A percentile compares a stretch with the other conserved stretches of the same genome.
These are phyloP conservation scores for Microctenopoma lineatum DNA, from an alignment of 2,797 vertebrate species.

Conservation along the genomic window DNA sequence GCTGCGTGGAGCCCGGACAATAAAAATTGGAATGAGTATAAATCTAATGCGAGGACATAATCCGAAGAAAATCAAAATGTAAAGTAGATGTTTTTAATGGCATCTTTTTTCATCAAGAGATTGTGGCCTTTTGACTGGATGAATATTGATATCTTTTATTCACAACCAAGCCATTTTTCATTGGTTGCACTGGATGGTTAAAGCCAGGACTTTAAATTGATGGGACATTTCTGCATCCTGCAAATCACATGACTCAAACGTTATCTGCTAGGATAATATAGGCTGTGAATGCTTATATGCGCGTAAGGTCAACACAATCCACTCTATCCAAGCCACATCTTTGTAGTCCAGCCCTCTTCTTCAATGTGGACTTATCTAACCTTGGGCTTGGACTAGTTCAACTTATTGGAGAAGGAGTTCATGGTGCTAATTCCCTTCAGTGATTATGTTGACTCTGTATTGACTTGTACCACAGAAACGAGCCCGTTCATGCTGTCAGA, in stretches of 20 bases:
- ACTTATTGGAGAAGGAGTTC: constrained; percentile 70
- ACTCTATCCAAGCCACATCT: constrained; percentile 63
- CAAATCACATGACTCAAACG: constrained; percentile 27
- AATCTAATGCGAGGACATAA: constrained; percentile 76
- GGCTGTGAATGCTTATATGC: constrained; percentile 45
- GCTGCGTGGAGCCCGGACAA: constrained; percentile 58
- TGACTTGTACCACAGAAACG: not conserved
- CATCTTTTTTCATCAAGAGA: constrained; percentile 69
- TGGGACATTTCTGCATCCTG: constrained; percentile 26
- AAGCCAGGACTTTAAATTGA: constrained; percentile 21
- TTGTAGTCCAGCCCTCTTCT: constrained; percentile 37
- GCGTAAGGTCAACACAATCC: constrained; percentile 33
- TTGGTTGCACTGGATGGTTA: constrained; percentile 9
- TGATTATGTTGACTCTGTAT: constrained; percentile 13
- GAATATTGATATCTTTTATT: constrained; percentile 72
- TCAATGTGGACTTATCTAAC: constrained; percentile 55
- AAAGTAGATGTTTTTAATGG: constrained; percentile 79
- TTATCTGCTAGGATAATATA: constrained; percentile 18
- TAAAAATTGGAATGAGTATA: constrained; percentile 79
- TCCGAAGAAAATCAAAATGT: constrained; percentile 80
- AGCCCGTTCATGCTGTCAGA: not conserved
- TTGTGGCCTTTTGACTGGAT: constrained; percentile 63
- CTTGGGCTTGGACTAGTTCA: constrained; percentile 52
- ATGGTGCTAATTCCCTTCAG: constrained; percentile 57
- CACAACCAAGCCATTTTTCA: constrained; percentile 33